Conservation (phyloP, 2,797 vertebrate genomes). For the Eulemur mongoz region DNA sequence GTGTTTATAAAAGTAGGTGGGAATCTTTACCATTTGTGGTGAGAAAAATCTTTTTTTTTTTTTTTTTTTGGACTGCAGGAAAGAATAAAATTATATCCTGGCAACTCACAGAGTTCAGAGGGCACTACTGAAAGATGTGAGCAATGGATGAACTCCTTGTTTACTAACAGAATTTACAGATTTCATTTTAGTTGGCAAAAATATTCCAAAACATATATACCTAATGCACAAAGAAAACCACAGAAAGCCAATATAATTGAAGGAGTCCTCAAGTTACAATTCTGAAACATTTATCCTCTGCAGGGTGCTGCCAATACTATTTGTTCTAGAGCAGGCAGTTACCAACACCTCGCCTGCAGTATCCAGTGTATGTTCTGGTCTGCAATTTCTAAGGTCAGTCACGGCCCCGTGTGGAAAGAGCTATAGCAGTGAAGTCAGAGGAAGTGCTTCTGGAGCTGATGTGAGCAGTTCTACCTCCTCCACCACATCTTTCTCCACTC, state of each 20-base stretch:
- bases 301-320: not conserved
- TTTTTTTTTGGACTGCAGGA: not conserved
- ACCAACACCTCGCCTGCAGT: constrained; percentile 28
- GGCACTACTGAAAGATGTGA: constrained; percentile 16
- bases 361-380: constrained; percentile 64
- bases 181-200: constrained; percentile 47
- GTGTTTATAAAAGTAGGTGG: not conserved
- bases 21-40: constrained; percentile 13
- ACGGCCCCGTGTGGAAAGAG: constrained; percentile 43
- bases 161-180: constrained; percentile 29
- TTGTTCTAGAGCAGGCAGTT: constrained; percentile 48
- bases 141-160: constrained; percentile 31
- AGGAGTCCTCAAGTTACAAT: not conserved
- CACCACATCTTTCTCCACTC: not conserved
- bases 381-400: constrained; percentile 36
- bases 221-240: constrained; percentile 42
- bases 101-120: constrained; percentile 43
- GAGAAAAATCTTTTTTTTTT: fast-evolving
- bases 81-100: constrained; percentile 44
- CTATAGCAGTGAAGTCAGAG: constrained; percentile 47
- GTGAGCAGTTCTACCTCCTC: not conserved
- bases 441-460: constrained; percentile 41
- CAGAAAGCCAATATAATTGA: not conserved
- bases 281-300: not conserved
- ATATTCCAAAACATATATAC: not conserved